phyloP scores from a whole-genome alignment of 2,888 invertebrate genomes.

The Coleophora deauratella region DNA sequence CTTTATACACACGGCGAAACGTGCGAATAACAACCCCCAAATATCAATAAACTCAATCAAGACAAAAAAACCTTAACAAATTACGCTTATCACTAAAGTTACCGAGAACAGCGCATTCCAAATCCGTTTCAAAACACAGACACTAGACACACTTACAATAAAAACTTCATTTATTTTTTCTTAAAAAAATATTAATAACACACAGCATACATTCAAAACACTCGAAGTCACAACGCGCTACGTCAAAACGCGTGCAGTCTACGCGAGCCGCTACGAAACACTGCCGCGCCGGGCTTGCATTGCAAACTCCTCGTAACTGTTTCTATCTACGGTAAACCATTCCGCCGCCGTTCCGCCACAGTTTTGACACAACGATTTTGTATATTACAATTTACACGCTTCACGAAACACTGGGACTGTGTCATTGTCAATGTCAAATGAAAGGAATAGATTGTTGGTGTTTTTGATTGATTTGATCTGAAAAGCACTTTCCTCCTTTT shows the following conservation, averaged over 20 bases:
- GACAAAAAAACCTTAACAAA: slow-evolving; percentile 4
- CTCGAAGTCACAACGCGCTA: slow-evolving; percentile 37
- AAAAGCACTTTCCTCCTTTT: neutral
- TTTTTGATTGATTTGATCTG: too few species aligned
- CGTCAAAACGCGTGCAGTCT: slow-evolving; percentile 56
- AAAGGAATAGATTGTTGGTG: slow-evolving; percentile 1
- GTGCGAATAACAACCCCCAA: neutral
- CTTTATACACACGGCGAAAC: neutral
- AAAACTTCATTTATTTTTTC: too few species aligned
- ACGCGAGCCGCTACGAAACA: slow-evolving; percentile 64
- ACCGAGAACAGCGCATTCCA: slow-evolving; percentile 37
- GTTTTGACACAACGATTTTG: slow-evolving; percentile 42
- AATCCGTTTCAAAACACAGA: slow-evolving; percentile 20
- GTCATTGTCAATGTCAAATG: neutral
- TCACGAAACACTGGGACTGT: slow-evolving; percentile 5
- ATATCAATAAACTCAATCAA: neutral
- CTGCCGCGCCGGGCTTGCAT: slow-evolving; percentile 37
- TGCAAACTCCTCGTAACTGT: slow-evolving; percentile 29
- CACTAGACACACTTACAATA: slow-evolving; percentile 11
- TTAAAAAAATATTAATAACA: slow-evolving; percentile 25
- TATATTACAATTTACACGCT: slow-evolving; percentile 19
- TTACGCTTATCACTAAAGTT: neutral
- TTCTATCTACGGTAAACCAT: slow-evolving; percentile 21
- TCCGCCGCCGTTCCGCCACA: slow-evolving; percentile 12
- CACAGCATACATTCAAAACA: slow-evolving; percentile 47